Base-by-base conservation (phyloP, 2,113 vertebrate genomes). In the Hiodon alosoides region DNA sequence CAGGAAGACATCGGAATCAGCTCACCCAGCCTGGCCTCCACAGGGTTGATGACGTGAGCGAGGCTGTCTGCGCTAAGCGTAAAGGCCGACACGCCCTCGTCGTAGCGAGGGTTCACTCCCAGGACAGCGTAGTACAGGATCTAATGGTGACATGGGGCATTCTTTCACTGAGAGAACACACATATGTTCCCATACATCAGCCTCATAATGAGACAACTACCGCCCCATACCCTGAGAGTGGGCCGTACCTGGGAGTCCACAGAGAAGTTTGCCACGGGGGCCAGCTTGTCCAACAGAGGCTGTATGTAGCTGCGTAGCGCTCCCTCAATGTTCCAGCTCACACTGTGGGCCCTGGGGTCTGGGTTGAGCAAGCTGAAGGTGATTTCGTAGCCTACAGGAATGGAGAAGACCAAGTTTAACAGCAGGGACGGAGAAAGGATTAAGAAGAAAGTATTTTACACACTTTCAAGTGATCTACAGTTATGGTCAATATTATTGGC, bases 281-380 rank as follows among this genome's bases (percentile, higher is more conserved):
- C 86, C 80, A 99, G 90, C 73, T 95, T 95, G 64, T 90, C 87
- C 75, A 99, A 85, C 78, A 99, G 75, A 0, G 96, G 96, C 75
- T 93, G 93, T 76, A 98, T 94, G 0, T 93, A 96, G 76, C 78
- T 87, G 52, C 76, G 83, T 74, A 96, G 88, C 0, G 94, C 96
- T 0, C 88, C 92, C 81, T 98, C 92, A 0, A 99, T 97, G 83
- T 96, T 93, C 97, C 97, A 99, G 77, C 92, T 84, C 46, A 98
- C 87, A 0, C 76, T 76, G 5, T 98, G 97, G 10, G 94, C 95
- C 82, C 92, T 95, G 54, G 97, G 97, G 82, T 98, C 95, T 0
- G 96, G 97, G 83, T 98, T 98, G 80, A 99, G 82, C 80, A 98
- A 88, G 80, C 95, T 99, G 90, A 99, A 98, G 14, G 95, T 98